Evolutionary conservation across 2,888 invertebrate species (phyloP).

Genomic region (Drosophila buzzatii): DNA sequence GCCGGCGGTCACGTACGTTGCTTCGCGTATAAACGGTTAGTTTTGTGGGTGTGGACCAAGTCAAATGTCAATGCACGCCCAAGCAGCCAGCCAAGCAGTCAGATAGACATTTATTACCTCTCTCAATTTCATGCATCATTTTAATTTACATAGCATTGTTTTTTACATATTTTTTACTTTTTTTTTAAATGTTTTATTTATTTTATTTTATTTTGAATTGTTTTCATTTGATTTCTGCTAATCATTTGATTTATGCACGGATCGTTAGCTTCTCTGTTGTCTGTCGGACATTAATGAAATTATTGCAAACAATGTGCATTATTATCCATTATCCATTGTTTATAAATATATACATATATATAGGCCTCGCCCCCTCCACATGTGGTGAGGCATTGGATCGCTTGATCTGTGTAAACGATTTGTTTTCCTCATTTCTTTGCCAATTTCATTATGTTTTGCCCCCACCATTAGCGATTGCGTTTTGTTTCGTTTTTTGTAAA

Average conservation of each 20-base stretch:
- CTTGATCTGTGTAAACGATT: constrained; percentile 32
- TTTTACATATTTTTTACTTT: neutral
- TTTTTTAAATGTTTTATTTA: neutral
- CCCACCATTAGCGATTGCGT: constrained; percentile 39
- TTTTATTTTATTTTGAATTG: constrained; percentile 4
- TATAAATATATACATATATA: neutral
- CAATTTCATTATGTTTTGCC: constrained; percentile 38
- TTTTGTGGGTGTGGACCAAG: constrained; percentile 61
- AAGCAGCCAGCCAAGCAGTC: constrained; percentile 13
- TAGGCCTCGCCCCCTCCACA: constrained; percentile 34
- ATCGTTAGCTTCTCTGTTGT: constrained; percentile 41
- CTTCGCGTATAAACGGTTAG: constrained; percentile 27
- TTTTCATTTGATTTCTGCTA: constrained; percentile 37
- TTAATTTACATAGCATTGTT: neutral
- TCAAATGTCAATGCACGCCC: constrained; percentile 76
- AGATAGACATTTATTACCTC: constrained; percentile 5
- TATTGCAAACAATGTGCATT: constrained; percentile 62
- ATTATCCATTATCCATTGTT: constrained; percentile 55
- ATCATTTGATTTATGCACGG: constrained; percentile 69
- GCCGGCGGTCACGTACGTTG: constrained; percentile 50
- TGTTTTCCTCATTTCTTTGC: constrained; percentile 49
- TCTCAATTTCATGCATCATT: constrained; percentile 28
- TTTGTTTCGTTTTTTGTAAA: constrained; percentile 38
- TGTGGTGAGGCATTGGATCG: constrained; percentile 40
- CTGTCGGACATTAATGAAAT: constrained; percentile 61